These are phyloP conservation scores for Silurus aristotelis DNA, from an alignment of 2,797 vertebrate genomes.

Conservation along the genomic window DNA sequence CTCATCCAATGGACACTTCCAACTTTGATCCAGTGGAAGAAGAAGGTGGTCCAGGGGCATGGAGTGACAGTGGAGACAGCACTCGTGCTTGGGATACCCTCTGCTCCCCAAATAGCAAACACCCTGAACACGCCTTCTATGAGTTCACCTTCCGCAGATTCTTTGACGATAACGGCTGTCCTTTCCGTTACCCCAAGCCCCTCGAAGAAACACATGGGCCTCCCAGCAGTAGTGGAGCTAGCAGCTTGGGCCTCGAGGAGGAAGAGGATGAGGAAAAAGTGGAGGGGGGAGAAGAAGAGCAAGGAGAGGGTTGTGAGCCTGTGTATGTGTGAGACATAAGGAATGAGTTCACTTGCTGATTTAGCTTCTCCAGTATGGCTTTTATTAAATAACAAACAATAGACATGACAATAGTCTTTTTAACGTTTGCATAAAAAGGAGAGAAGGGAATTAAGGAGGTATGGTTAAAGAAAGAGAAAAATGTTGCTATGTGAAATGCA, in stretches of 20 bases:
- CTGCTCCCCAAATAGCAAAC: slow-evolving; percentile 83
- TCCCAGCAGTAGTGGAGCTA: slow-evolving; percentile 46
- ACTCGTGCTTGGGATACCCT: slow-evolving; percentile 85
- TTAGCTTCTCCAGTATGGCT: slow-evolving; percentile 18
- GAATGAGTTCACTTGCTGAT: slow-evolving; percentile 21
- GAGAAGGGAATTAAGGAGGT: slow-evolving; percentile 25
- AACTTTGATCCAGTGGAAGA: slow-evolving; percentile 98
- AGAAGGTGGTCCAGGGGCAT: slow-evolving; percentile 80
- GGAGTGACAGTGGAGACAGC: slow-evolving; percentile 89
- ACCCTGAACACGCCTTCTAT: slow-evolving; percentile 96
- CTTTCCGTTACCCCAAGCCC: slow-evolving; percentile 94
- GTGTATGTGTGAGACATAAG: slow-evolving; percentile 85
- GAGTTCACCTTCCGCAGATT: slow-evolving; percentile 98
- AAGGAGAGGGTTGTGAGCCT: slow-evolving; percentile 88
- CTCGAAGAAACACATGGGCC: slow-evolving; percentile 66
- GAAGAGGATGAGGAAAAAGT: slow-evolving; percentile 70
- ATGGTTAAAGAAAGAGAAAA: slow-evolving; percentile 17
- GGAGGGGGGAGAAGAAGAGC: slow-evolving; percentile 72
- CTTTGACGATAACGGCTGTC: slow-evolving; percentile 96
- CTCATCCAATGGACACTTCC: slow-evolving; percentile 98
- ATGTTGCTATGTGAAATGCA: slow-evolving; percentile 44
- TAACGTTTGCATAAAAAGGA: slow-evolving; percentile 17
- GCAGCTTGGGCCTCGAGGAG: slow-evolving; percentile 66
- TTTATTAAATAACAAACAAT: slow-evolving; percentile 25
- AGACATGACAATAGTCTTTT: slow-evolving; percentile 3